phyloP scores from a whole-genome alignment of 2,113 vertebrate genomes.

The Xiphias gladius region DNA sequence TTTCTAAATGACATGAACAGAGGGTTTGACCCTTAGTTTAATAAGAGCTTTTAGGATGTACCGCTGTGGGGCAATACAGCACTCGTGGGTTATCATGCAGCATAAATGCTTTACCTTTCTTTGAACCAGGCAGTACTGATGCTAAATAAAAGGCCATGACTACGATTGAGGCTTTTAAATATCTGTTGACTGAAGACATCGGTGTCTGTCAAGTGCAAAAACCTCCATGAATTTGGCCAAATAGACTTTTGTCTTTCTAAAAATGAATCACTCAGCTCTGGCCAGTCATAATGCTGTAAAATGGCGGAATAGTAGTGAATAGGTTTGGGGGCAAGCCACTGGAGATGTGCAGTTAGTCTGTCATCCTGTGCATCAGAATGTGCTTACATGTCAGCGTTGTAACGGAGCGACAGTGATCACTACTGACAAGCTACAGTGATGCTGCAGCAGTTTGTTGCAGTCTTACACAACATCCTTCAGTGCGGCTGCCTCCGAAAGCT shows the following conservation, averaged over 20 bases:
- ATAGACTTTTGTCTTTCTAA: slow-evolving; percentile 31
- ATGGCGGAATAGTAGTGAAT: slow-evolving; percentile 54
- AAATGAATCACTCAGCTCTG: neutral
- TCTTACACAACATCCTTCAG: slow-evolving; percentile 64
- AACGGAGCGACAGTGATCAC: slow-evolving; percentile 70
- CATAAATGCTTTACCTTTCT: slow-evolving; percentile 33
- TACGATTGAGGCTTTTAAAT: slow-evolving; percentile 20
- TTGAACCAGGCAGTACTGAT: slow-evolving; percentile 18
- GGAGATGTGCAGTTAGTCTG: slow-evolving; percentile 70
- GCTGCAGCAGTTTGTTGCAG: slow-evolving; percentile 69
- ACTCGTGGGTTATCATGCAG: slow-evolving; percentile 38
- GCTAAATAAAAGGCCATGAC: slow-evolving; percentile 38
- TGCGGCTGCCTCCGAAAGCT: slow-evolving; percentile 36
- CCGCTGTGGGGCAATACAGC: slow-evolving; percentile 36
- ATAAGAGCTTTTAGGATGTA: slow-evolving; percentile 43
- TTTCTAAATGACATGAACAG: slow-evolving; percentile 41
- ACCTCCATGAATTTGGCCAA: neutral
- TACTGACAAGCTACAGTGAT: slow-evolving; percentile 76
- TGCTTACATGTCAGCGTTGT: slow-evolving; percentile 66
- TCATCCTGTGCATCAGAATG: slow-evolving; percentile 72
- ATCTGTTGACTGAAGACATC: slow-evolving; percentile 17
- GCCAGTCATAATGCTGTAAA: slow-evolving; percentile 47
- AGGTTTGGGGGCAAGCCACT: slow-evolving; percentile 56
- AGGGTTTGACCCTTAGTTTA: slow-evolving; percentile 46
- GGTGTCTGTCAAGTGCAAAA: slow-evolving; percentile 8